Conservation (phyloP, 2,888 invertebrate species). For the Bellardia bayeri region DNA sequence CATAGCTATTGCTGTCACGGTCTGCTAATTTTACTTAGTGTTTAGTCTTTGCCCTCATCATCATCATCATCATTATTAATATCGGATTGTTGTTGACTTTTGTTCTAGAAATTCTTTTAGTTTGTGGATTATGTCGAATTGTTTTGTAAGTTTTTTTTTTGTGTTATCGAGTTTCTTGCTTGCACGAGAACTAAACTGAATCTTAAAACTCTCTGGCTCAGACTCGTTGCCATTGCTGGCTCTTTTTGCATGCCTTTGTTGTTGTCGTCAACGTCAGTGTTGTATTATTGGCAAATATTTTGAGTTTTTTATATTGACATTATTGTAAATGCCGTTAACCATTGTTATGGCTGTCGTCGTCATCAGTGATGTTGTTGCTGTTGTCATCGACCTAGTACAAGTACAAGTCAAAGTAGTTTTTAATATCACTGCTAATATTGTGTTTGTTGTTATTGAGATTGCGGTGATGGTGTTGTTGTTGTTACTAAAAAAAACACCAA, state of each 20-base stretch:
- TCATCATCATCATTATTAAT: background rate
- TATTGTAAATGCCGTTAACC: constrained; percentile 69
- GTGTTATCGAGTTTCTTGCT: constrained; percentile 1
- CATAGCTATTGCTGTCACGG: background rate
- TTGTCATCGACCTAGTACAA: constrained; percentile 49
- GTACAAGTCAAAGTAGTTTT: constrained; percentile 64
- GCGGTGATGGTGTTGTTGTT: background rate
- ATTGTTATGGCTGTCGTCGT: constrained; percentile 58
- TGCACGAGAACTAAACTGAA: background rate
- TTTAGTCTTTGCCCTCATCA: constrained; percentile 2
- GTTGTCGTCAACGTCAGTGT: constrained; percentile 4
- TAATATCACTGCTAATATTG: constrained; percentile 35
- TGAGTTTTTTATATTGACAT: constrained; percentile 68
- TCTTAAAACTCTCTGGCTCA: constrained; percentile 5
- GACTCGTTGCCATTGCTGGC: constrained; percentile 1
- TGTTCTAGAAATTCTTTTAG: constrained; percentile 62
- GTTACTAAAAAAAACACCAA: constrained; percentile 55
- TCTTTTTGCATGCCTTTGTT: constrained; percentile 1
- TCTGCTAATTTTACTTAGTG: constrained; percentile 8
- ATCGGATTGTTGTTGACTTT: constrained; percentile 59
- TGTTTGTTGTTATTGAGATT: constrained; percentile 29
- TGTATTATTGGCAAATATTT: constrained; percentile 69
- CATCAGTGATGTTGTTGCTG: background rate
- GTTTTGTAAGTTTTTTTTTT: constrained; percentile 9
- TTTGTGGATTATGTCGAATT: constrained; percentile 59